Evolutionary conservation across 2,888 invertebrate species (phyloP).

Genomic region (Clostera curtula): DNA sequence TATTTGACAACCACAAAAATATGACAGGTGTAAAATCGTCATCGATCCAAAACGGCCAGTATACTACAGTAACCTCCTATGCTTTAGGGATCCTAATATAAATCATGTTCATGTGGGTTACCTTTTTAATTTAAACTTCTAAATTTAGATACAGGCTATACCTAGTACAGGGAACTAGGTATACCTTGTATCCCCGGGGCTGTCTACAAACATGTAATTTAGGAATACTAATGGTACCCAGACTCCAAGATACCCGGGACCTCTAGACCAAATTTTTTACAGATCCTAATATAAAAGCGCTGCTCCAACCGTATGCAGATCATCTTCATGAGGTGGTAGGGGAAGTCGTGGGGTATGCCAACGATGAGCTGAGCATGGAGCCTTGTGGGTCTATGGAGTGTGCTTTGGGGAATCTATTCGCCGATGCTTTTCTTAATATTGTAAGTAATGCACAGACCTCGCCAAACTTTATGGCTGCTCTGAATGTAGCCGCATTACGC

Average conservation of each 20-base stretch:
- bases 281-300: slow-evolving; percentile 74
- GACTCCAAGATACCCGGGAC: background rate
- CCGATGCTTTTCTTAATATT: slow-evolving; percentile 78
- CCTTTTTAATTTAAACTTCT: too few species aligned
- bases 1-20: too few species aligned
- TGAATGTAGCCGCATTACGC: too few species aligned
- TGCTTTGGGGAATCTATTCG: slow-evolving; percentile 79
- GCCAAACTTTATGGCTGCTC: too few species aligned
- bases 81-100: too few species aligned
- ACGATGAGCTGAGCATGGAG: slow-evolving; percentile 61
- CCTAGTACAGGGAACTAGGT: too few species aligned
- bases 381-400: slow-evolving; percentile 78
- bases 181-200: too few species aligned
- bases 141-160: too few species aligned
- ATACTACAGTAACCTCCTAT: too few species aligned
- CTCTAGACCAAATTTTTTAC: slow-evolving; percentile 13
- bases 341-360: slow-evolving; percentile 70
- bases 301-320: slow-evolving; percentile 75
- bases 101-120: too few species aligned
- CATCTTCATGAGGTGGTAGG: slow-evolving; percentile 68
- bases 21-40: too few species aligned
- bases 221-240: slow-evolving; percentile 1
- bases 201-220: background rate
- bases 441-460: slow-evolving; percentile 62
- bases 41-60: too few species aligned